Evolutionary conservation across 1,140 invertebrate species (phyloP).

Genomic region (Apis cerana): DNA sequence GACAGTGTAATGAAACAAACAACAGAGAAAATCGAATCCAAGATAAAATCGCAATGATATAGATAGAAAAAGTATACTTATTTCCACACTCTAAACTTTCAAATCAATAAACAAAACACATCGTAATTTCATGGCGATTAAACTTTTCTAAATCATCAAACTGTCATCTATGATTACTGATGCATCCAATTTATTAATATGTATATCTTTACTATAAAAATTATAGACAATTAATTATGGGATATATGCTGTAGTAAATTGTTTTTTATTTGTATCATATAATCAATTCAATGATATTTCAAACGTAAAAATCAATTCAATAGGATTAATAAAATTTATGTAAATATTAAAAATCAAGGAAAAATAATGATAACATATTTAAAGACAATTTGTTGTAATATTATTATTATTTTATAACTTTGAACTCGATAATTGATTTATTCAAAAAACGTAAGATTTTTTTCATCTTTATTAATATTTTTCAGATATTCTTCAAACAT

Average conservation of each 20-base stretch:
- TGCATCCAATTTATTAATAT: conserved; percentile 12
- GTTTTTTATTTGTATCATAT: background rate
- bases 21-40: background rate
- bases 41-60: conserved; percentile 1
- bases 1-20: conserved; percentile 1
- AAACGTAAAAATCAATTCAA: too few relatives aligned
- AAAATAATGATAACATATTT: background rate
- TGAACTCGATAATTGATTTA: background rate
- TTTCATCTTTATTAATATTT: background rate
- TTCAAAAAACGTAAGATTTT: too few relatives aligned
- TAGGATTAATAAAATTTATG: too few relatives aligned
- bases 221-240: conserved; percentile 60
- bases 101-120: background rate
- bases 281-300: background rate
- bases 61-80: conserved; percentile 1
- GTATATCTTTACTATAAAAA: conserved; percentile 32
- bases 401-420: background rate
- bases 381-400: background rate
- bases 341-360: background rate
- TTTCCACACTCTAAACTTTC: background rate
- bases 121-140: background rate
- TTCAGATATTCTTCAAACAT: background rate
- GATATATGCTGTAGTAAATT: background rate
- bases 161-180: conserved; percentile 49
- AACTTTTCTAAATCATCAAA: conserved; percentile 35